Percentiles rank a stretch among this genome's conserved stretches.
These are phyloP conservation scores for Chaetodon trifasciatus DNA, from an alignment of 2,797 vertebrate species.

Conservation along the genomic window DNA sequence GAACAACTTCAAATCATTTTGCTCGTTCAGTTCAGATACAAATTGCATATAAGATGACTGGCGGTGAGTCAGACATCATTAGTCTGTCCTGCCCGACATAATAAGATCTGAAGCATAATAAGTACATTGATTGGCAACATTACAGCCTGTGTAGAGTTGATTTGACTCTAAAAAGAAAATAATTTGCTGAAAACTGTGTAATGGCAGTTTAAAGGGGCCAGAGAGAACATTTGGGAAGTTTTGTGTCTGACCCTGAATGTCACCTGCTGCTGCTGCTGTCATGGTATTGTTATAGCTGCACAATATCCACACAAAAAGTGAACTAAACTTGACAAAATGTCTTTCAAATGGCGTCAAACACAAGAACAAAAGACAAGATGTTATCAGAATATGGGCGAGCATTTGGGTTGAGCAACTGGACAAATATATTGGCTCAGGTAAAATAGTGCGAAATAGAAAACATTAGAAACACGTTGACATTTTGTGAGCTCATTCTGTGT, in stretches of 20 bases:
- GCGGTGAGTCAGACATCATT: slow-evolving; percentile 2
- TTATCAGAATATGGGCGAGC: not conserved
- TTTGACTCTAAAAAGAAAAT: slow-evolving; percentile 12
- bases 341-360: not conserved
- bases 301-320: not conserved
- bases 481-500: too few relatives aligned
- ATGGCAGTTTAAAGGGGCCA: not conserved
- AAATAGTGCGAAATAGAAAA: too few relatives aligned
- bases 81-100: not conserved
- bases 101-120: not conserved
- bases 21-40: not conserved
- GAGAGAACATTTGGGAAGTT: not conserved
- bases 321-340: not conserved
- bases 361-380: not conserved
- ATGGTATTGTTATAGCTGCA: not conserved
- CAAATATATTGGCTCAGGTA: too few relatives aligned
- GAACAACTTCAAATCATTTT: not conserved
- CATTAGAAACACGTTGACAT: too few relatives aligned
- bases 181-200: slow-evolving; percentile 9
- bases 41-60: not conserved
- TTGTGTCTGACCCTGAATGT: not conserved
- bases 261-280: too few relatives aligned
- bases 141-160: slow-evolving; percentile 17
- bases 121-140: slow-evolving; percentile 6
- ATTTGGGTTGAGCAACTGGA: too few relatives aligned